Percentiles rank a stretch among this genome's conserved stretches.
Conservation (phyloP, 1,140 invertebrate species). For the Penaeus vannamei region DNA sequence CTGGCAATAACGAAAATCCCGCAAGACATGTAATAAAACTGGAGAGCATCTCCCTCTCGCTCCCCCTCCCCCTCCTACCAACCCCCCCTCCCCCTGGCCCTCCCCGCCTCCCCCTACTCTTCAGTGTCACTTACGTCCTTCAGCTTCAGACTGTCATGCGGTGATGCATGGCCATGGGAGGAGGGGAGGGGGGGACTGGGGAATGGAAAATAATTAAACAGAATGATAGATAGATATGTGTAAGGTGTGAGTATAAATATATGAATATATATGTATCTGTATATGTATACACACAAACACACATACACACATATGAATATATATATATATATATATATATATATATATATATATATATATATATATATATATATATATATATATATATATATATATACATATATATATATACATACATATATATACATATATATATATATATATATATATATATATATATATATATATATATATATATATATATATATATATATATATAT, state of each 20-base stretch:
- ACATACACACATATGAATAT: slow-evolving; percentile 38
- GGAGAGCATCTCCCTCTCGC: no score
- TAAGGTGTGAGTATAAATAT: background rate
- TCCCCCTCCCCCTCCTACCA: no score
- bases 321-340: slow-evolving; percentile 42
- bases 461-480: no score
- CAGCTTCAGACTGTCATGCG: no score
- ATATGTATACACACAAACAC: slow-evolving; percentile 35
- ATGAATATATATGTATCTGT: background rate
- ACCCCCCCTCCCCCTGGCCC: no score
- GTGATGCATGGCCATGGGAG: background rate
- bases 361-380: slow-evolving; percentile 21
- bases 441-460: slow-evolving; percentile 23
- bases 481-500: background rate
- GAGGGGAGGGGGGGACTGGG: background rate
- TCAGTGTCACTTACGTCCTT: background rate
- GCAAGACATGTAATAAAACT: no score
- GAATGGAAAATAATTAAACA: background rate
- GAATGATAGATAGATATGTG: background rate
- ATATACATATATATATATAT: background rate
- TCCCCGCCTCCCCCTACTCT: background rate
- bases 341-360: slow-evolving; percentile 2
- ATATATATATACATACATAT: background rate
- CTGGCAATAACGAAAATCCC: no score
- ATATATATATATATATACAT: background rate